Evolutionary conservation across 2,113 vertebrate genomes (phyloP).

Genomic region (Petroica traversi): DNA sequence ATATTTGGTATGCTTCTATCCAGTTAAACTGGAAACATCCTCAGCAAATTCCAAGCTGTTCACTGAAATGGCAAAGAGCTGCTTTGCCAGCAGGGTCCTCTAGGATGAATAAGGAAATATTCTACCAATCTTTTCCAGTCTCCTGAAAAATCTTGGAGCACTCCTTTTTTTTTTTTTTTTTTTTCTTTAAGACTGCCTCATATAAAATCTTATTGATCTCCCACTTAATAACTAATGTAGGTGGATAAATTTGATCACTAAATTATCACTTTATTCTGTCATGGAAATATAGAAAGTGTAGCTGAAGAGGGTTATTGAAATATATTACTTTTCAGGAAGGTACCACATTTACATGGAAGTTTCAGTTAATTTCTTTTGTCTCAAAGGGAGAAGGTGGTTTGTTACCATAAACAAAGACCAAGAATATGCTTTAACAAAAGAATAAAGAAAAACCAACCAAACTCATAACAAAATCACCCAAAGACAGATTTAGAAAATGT

Average conservation of each 20-base stretch:
- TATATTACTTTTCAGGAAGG: neutral
- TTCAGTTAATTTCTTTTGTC: neutral
- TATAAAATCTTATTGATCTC: neutral
- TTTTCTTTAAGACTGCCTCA: neutral
- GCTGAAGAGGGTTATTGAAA: neutral
- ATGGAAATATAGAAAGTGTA: neutral
- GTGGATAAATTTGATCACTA: neutral
- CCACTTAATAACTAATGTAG: neutral
- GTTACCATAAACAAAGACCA: neutral
- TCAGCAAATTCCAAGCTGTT: neutral
- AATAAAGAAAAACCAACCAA: neutral
- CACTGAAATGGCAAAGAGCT: neutral
- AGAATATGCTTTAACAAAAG: neutral
- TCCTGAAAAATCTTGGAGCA: neutral
- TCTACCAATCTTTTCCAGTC: neutral
- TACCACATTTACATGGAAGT: rapidly evolving
- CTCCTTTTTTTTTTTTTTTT: neutral
- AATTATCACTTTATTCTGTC: neutral
- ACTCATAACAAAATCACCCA: rapidly evolving
- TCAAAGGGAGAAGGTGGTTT: neutral
- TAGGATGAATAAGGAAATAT: neutral
- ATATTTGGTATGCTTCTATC: neutral
- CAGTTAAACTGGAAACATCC: neutral
- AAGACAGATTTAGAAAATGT: neutral
- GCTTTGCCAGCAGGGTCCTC: neutral